Base-by-base conservation (phyloP, 2,888 invertebrate genomes). In the Apamea anceps region DNA sequence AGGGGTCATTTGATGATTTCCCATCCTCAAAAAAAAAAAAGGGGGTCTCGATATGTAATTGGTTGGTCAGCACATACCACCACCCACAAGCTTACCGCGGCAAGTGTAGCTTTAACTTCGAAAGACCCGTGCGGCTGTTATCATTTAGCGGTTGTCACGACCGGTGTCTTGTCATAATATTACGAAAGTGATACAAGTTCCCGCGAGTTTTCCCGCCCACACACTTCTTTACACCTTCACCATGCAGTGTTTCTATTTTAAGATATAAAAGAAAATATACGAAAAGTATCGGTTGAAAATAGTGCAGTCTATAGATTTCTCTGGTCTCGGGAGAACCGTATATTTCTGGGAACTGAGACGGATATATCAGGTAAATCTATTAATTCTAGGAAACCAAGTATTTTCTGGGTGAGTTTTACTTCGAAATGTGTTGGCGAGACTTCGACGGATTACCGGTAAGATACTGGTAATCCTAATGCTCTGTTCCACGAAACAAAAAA, bases 331-430 rank as follows among this genome's bases (percentile, higher is more conserved):
- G 72, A 68, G 84, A 80, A 68, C 74, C 76, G 54, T 87, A 87
- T 80, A 66, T 85, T 80, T 77, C 80, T 60, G 42, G 37, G 42
- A 42, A 62, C 65, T 21, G 42, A 71, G 73, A 85, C 73, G 80
- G 79, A 85, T 86, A 82, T 85, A 85, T 77, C 80, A 81, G 74
- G 76, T 72, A 76, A 77, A 85, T 86, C 86, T 85, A 85, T 85
- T 86, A 80, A 86, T 80, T 77, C 77, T 74, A 37, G 79, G 48
- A 65, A 84, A 74, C 62, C 48, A 37, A 72, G 76, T 42, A 75
- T 77, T 75, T 80, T 54, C 74, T 68, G 45, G 37, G 48, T 5
- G 51, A 62, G 42, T 48, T 78, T 70, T 75, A 48, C 45, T 72
- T 28, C 8, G 54, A 48, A 62, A 45, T 51, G 42, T 37, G 63